phyloP scores from a whole-genome alignment of 2,797 vertebrate genomes.

The Moxostoma hubbsi region DNA sequence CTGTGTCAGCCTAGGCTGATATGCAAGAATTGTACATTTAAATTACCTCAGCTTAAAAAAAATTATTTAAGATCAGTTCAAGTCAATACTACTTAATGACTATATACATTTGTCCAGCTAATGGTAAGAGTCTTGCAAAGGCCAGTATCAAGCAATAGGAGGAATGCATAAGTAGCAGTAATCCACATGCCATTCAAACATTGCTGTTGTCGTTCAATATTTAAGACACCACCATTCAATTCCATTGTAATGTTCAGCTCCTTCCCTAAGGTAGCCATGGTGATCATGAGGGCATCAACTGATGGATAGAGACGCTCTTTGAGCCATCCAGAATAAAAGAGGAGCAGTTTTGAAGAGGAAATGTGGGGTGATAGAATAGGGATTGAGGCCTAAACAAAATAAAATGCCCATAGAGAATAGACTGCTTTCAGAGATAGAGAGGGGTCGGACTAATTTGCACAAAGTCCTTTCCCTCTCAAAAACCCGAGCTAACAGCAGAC shows the following conservation, averaged over 20 bases:
- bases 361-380: conserved; percentile 46
- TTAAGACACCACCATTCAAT: conserved; percentile 53
- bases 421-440: conserved; percentile 62
- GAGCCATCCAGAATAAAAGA: conserved; percentile 47
- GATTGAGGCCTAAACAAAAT: conserved; percentile 65
- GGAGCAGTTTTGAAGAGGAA: conserved; percentile 48
- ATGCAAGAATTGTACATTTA: not conserved
- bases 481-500: conserved; percentile 71
- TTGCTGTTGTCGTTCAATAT: conserved; percentile 58
- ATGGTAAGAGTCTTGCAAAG: not conserved
- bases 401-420: conserved; percentile 65
- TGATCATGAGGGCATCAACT: conserved; percentile 58
- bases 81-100: not conserved
- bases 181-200: conserved; percentile 33
- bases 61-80: not conserved
- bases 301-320: conserved; percentile 57
- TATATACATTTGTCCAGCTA: not conserved
- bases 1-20: not conserved
- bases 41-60: not conserved
- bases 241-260: conserved; percentile 45
- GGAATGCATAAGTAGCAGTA: not conserved
- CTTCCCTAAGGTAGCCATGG: conserved; percentile 66
- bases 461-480: conserved; percentile 64
- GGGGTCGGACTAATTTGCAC: conserved; percentile 72
- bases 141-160: not conserved